Conservation (phyloP, 1,140 invertebrate species). For the Amphibalanus amphitrite region DNA sequence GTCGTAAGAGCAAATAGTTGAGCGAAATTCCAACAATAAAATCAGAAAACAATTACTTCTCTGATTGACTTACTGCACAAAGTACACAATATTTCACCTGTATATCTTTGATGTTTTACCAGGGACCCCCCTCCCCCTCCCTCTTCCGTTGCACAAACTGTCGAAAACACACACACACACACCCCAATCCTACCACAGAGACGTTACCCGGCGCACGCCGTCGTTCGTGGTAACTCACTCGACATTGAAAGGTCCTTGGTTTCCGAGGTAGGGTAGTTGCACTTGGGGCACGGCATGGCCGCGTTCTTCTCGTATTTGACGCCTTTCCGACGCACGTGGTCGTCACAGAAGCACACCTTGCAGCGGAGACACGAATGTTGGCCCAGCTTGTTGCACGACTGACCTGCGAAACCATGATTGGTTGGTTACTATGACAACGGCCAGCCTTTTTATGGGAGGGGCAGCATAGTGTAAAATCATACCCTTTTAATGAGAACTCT, state of each 20-base stretch:
- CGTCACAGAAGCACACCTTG: conserved; percentile 91
- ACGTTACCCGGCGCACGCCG: background rate
- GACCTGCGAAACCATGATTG: conserved; percentile 32
- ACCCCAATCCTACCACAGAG: background rate
- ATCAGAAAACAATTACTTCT: too few relatives aligned
- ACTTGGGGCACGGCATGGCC: conserved; percentile 83
- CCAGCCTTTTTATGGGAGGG: too few relatives aligned
- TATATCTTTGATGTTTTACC: too few relatives aligned
- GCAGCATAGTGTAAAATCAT: too few relatives aligned
- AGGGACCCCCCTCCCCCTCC: too few relatives aligned
- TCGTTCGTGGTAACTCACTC: conserved; percentile 43
- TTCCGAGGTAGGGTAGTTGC: conserved; percentile 71
- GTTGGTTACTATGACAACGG: too few relatives aligned
- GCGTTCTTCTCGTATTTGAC: conserved; percentile 82
- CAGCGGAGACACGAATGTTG: conserved; percentile 88
- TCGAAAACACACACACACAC: background rate
- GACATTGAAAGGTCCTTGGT: conserved; percentile 93
- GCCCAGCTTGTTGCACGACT: conserved; percentile 82
- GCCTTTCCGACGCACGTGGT: conserved; percentile 81
- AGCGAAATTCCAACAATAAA: too few relatives aligned
- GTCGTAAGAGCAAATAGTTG: too few relatives aligned
- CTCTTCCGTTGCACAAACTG: too few relatives aligned
- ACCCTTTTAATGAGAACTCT: too few relatives aligned
- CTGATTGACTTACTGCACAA: too few relatives aligned
- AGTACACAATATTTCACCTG: too few relatives aligned